A percentile compares a stretch with the other conserved stretches of the same genome.
Conservation (phyloP, 2,113 vertebrate species). For the Eleginops maclovinus region DNA sequence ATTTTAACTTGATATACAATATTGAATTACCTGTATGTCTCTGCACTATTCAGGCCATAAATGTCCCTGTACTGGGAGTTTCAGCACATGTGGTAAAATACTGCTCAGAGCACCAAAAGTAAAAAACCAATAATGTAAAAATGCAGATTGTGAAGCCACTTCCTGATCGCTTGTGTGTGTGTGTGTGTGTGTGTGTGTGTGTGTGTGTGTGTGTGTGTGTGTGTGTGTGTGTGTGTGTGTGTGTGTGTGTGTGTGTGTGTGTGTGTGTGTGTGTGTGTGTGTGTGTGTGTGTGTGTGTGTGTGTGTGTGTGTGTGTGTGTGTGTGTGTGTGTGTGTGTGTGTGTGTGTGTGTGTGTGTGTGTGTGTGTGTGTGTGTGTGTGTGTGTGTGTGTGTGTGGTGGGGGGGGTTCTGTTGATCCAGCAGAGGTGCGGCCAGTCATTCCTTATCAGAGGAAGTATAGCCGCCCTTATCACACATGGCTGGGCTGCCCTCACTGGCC, state of each 20-base stretch:
- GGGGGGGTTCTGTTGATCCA: constrained; percentile 59
- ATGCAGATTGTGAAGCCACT: constrained; percentile 23
- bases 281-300: constrained; percentile 30
- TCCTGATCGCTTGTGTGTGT: constrained; percentile 37
- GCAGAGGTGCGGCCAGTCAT: constrained; percentile 60
- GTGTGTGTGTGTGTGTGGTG: constrained; percentile 26
- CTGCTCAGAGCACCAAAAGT: background rate
- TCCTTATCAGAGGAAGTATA: constrained; percentile 78
- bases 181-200: too few species aligned
- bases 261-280: too few species aligned
- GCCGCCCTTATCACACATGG: constrained; percentile 69
- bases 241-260: constrained; percentile 32
- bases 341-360: constrained; percentile 6
- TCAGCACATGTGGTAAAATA: background rate
- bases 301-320: constrained; percentile 17
- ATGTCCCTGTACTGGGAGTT: background rate
- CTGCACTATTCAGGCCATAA: background rate
- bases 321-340: constrained; percentile 9
- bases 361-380: constrained; percentile 32
- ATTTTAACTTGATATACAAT: background rate
- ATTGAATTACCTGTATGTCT: background rate
- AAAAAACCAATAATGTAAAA: constrained; percentile 15
- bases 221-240: constrained; percentile 6
- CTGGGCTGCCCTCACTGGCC: constrained; percentile 64
- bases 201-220: too few species aligned